Evolutionary conservation across 2,797 vertebrate species (phyloP).

Genomic region (Florisuga fusca): DNA sequence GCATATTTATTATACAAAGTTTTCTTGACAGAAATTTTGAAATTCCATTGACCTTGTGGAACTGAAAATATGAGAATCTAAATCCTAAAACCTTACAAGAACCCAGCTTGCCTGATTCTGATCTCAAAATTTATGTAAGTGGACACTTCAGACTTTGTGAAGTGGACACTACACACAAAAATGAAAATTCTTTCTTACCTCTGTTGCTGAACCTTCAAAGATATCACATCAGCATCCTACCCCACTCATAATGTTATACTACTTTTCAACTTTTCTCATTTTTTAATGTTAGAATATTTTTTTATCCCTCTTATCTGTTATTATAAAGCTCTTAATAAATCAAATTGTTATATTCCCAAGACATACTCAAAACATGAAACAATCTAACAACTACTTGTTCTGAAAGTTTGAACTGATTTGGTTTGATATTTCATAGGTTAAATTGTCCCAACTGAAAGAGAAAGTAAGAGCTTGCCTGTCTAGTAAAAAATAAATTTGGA

Average conservation of each 20-base stretch:
- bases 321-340: neutral
- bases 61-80: neutral
- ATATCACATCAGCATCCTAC: fast-evolving
- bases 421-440: neutral
- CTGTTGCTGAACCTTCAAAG: neutral
- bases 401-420: neutral
- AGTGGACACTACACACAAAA: neutral
- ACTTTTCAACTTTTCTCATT: neutral
- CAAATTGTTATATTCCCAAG: neutral
- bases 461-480: neutral
- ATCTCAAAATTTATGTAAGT: neutral
- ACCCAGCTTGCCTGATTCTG: neutral
- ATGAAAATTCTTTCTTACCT: neutral
- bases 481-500: neutral
- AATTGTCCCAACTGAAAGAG: neutral
- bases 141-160: neutral
- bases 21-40: neutral
- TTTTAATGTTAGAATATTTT: neutral
- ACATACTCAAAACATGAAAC: neutral
- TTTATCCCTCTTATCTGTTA: neutral
- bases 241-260: neutral
- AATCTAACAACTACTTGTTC: neutral
- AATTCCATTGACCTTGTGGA: neutral
- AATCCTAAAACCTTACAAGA: neutral
- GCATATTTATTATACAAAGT: neutral